Evolutionary conservation across 1,140 invertebrate genomes (phyloP), one percentile per base, ranked within the genome.

Genomic region (Ladona fulva): DNA sequence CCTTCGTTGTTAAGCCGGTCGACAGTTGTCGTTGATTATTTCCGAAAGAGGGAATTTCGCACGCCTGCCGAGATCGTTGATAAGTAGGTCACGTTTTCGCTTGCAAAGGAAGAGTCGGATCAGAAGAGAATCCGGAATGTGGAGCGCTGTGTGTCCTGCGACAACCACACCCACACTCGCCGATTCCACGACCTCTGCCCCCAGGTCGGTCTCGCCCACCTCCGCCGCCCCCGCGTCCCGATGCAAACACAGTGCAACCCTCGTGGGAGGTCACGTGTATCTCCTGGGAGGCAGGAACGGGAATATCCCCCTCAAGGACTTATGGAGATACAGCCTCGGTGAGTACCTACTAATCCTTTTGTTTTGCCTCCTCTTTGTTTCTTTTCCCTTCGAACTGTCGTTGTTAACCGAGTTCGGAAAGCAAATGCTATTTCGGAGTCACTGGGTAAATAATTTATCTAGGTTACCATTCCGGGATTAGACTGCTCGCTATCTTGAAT

Each of bases 321-420:
- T 96, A 78, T 96, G 94, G 94, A 89, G 89, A 81, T 95, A 94
- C 82, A 90, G 91, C 81, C 87, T 95, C 22, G 90, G 93, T 95
- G 82, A 90, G 89, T 87, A 77, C 44, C 19, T 52, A 52, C 52
- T 66, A 12, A 3, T 19, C 3, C 52, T 12, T 66, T 66, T 66
- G 14, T 66, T 12, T 5, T 66, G 12, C 14, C 52, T 12, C 52
- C 52, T 12, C n/a, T 22, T n/a, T n/a, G n/a, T n/a, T n/a, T n/a
- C n/a, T n/a, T n/a, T n/a, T 12, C 52, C 52, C 52, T 1, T 66
- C n/a, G 3, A 19, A 3, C 12, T 66, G 1, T 66, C 3, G 52
- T 66, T 22, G 16, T 66, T 22, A 16, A 66, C 52, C 52, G n/a
- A 6, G n/a, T 19, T 19, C 44, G 52, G 52, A 66, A 37, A 8